phyloP scores from a whole-genome alignment of 2,797 vertebrate genomes.

The Gobionotothen gibberifrons region DNA sequence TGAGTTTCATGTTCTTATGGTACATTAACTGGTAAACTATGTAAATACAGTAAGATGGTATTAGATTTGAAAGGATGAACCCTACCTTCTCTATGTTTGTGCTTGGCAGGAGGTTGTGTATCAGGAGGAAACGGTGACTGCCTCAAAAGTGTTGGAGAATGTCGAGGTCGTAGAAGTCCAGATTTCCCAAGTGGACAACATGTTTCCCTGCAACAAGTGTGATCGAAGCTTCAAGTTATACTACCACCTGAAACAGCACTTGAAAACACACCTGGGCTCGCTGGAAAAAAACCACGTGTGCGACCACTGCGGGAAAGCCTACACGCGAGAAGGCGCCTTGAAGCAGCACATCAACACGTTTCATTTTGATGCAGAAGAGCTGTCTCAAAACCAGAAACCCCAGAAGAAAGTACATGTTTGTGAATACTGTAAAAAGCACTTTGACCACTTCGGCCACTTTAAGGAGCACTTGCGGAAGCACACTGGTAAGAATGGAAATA shows the following conservation, averaged over 20 bases:
- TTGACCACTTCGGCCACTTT: slow-evolving; percentile 99
- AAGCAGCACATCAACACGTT: slow-evolving; percentile 94
- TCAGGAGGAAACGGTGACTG: slow-evolving; percentile 85
- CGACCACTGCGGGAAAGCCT: slow-evolving; percentile 93
- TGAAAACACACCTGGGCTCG: slow-evolving; percentile 90
- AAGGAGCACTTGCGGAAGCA: slow-evolving; percentile 98
- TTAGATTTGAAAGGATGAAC: neutral
- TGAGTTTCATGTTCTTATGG: neutral
- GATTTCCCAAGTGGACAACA: slow-evolving; percentile 94
- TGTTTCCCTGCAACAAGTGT: slow-evolving; percentile 97
- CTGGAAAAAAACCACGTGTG: slow-evolving; percentile 91
- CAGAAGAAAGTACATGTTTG: slow-evolving; percentile 97
- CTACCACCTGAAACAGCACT: slow-evolving; percentile 98
- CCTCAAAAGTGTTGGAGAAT: slow-evolving; percentile 93
- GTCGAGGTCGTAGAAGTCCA: slow-evolving; percentile 97
- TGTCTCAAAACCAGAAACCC: slow-evolving; percentile 89
- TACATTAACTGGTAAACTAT: neutral
- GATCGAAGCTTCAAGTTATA: slow-evolving; percentile 97
- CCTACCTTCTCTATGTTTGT: slow-evolving; percentile 22
- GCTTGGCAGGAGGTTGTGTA: slow-evolving; percentile 75
- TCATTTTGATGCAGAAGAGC: slow-evolving; percentile 93
- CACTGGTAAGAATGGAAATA: slow-evolving; percentile 87
- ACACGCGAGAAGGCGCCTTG: slow-evolving; percentile 94
- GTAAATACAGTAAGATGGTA: neutral
- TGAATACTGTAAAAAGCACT: slow-evolving; percentile 97